Base-by-base conservation (phyloP, 2,113 vertebrate species). In the Dascyllus trimaculatus region DNA sequence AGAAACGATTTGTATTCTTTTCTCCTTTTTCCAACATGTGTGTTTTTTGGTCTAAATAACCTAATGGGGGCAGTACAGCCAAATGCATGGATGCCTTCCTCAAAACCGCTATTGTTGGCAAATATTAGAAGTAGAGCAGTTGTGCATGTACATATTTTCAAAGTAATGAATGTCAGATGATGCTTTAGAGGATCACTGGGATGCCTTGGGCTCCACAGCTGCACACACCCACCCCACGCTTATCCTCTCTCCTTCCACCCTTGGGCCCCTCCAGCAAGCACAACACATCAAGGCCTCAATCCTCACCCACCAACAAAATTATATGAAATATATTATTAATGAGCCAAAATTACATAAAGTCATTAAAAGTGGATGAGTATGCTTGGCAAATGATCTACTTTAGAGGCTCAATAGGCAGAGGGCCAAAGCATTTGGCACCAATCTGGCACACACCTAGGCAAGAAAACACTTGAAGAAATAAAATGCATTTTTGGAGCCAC, bases 301-400 rank as follows among this genome's bases (percentile, higher is more conserved):
- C 71, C 70, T 84, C 80, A 85, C 70, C 72, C 84, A 87, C 82
- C 49, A 82, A 84, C 84, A 90, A 89, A 89, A 91, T 92, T 87
- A 93, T 78, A 81, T 76, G 72, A 81, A 77, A 91, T 93, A 90
- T 87, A 89, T 93, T 90, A 93, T 93, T 92, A 90, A 92, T 93
- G 83, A 92, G 73, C 51, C 70, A 54, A 85, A 92, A 93, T 92
- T 93, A 94, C 79, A 92, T 90, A 86, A 90, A 90, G 88, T 93
- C 89, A 94, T 94, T 94, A 91, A 94, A 94, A 90, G 83, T 88
- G 72, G 78, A 94, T 92, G 91, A 90, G 87, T 56, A 76, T 46
- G 78, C 85, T 90, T 88, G 87, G 88, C 82, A 90, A 88, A 81
- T 19, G 13, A 78, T 86, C 71, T 74, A 81, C 66, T 80, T 87